A percentile compares a stretch with the other conserved stretches of the same genome.
These are phyloP conservation scores for Drosophila nigrodunni DNA, from an alignment of 1,140 invertebrate species.

Conservation along the genomic window DNA sequence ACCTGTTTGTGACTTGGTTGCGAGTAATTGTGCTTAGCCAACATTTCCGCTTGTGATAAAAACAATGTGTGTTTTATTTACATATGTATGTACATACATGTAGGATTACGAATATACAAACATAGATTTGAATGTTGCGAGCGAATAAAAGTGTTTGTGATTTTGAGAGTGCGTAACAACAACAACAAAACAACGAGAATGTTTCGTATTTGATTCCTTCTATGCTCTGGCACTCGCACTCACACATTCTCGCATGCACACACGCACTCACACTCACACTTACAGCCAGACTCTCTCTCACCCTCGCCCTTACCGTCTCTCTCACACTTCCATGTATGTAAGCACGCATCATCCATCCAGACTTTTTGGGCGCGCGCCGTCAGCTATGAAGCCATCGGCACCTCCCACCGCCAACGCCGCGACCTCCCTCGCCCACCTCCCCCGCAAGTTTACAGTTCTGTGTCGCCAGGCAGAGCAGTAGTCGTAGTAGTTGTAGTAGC, in stretches of 20 bases:
- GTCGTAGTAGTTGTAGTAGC: too few relatives aligned
- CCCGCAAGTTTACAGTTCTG: conserved; percentile 39
- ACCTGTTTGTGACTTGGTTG: conserved; percentile 42
- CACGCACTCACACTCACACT: conserved; percentile 11
- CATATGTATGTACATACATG: conserved; percentile 12
- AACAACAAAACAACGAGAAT: background rate
- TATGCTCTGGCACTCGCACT: conserved; percentile 7
- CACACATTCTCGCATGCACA: background rate
- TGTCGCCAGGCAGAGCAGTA: conserved; percentile 42
- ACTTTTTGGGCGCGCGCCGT: conserved; percentile 42
- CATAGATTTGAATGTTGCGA: conserved; percentile 1
- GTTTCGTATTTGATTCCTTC: conserved; percentile 24
- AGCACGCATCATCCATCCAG: conserved; percentile 48
- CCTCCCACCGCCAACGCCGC: conserved; percentile 11
- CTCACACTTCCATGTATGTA: conserved; percentile 28
- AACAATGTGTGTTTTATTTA: conserved; percentile 43
- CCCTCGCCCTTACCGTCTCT: background rate
- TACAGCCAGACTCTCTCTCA: conserved; percentile 25
- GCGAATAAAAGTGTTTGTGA: conserved; percentile 17
- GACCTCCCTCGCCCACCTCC: conserved; percentile 3
- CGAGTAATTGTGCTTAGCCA: conserved; percentile 35
- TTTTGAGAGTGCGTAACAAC: conserved; percentile 50
- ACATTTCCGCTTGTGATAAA: conserved; percentile 63
- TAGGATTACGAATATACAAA: conserved; percentile 21
- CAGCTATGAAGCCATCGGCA: conserved; percentile 31